These are phyloP conservation scores for Megaleporinus macrocephalus DNA, from an alignment of 2,113 vertebrate species.

Conservation along the genomic window DNA sequence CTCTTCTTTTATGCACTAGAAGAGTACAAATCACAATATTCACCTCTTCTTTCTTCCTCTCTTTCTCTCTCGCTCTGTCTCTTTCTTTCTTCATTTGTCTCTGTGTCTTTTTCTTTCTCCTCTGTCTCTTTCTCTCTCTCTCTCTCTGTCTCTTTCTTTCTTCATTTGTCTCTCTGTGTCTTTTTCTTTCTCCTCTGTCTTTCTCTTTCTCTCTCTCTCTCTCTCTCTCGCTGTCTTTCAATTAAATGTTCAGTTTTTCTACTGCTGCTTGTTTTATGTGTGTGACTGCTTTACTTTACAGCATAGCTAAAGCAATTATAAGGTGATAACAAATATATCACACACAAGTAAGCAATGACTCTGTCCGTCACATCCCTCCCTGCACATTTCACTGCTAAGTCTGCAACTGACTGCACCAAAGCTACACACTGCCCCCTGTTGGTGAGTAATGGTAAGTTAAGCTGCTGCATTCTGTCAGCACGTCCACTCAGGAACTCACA, in stretches of 20 bases:
- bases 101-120: not conserved
- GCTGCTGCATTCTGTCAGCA: too few species aligned
- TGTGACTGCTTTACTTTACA: not conserved
- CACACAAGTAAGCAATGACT: not conserved
- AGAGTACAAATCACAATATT: too few species aligned
- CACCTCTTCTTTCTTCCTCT: not conserved
- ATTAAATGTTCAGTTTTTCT: too few species aligned
- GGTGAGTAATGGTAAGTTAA: not conserved
- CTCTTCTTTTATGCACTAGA: too few species aligned
- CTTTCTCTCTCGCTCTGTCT: not conserved
- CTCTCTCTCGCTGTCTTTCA: not conserved
- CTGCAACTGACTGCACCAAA: not conserved
- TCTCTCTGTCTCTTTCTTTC: not conserved
- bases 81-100: not conserved
- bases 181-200: not conserved
- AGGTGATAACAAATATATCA: not conserved
- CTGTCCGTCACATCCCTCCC: not conserved
- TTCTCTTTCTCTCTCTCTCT: not conserved
- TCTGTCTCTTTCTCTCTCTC: not conserved
- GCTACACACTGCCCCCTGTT: conserved; percentile 51
- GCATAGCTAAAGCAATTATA: not conserved
- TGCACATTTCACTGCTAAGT: not conserved
- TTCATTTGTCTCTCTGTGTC: not conserved
- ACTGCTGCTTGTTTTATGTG: too few species aligned
- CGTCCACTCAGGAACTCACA: too few species aligned